Conservation (phyloP, 1,140 invertebrate species). For the Bombus sylvicola region DNA sequence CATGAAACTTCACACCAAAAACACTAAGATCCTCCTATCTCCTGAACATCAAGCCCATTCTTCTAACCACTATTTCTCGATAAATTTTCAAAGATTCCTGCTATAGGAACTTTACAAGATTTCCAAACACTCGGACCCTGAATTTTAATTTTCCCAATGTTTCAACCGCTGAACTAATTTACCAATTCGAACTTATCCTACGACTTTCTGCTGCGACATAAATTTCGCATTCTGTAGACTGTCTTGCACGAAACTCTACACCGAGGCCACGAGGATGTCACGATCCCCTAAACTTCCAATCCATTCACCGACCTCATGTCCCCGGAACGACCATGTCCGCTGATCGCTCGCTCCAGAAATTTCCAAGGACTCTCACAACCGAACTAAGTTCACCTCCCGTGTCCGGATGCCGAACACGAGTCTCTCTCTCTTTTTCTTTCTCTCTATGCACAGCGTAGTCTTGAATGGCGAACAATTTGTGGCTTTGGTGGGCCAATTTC, state of each 20-base stretch:
- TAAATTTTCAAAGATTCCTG: too few relatives aligned
- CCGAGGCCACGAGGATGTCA: not conserved
- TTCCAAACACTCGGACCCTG: too few relatives aligned
- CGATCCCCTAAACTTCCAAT: not conserved
- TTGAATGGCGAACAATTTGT: slow-evolving; percentile 64
- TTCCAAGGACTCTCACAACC: not conserved
- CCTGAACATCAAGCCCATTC: not conserved
- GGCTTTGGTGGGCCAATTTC: slow-evolving; percentile 58
- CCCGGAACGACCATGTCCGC: too few relatives aligned
- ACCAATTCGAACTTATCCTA: too few relatives aligned
- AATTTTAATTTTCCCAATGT: too few relatives aligned
- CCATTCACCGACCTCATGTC: not conserved
- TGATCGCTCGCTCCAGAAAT: not conserved
- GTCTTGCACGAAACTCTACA: not conserved
- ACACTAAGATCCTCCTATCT: not conserved
- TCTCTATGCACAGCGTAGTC: not conserved
- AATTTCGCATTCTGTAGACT: too few relatives aligned
- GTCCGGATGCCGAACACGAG: not conserved
- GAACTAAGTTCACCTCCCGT: not conserved
- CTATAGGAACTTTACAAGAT: too few relatives aligned
- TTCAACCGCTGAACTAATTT: too few relatives aligned
- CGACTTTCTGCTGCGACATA: too few relatives aligned
- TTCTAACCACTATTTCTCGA: too few relatives aligned
- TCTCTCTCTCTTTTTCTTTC: not conserved
- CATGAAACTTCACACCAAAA: too few relatives aligned